Percentiles rank a stretch among this genome's conserved stretches.
Conservation (phyloP, 2,797 vertebrate genomes). For the Acanthiza pusilla region DNA sequence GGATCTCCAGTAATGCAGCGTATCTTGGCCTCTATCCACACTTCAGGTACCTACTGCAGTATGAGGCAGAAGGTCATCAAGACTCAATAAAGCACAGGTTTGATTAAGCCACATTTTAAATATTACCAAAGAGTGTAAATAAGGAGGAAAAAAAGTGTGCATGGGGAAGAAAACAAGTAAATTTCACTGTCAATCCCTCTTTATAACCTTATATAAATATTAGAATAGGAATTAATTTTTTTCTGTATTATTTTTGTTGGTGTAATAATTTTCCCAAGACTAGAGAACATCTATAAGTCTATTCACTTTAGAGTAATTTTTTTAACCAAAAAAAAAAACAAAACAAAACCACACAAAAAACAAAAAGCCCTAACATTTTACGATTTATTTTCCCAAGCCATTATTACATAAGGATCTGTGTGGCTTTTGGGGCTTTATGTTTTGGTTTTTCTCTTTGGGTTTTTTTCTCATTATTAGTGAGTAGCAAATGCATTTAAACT, state of each 20-base stretch:
- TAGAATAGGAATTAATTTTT: background rate
- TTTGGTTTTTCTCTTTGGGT: background rate
- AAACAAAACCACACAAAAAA: too few relatives aligned
- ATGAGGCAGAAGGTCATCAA: background rate
- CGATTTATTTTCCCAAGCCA: background rate
- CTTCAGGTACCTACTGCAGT: background rate
- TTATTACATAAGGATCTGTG: background rate
- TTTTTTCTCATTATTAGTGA: background rate
- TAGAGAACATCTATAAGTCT: background rate
- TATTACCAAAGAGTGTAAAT: background rate
- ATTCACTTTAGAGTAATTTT: background rate
- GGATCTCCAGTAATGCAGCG: background rate
- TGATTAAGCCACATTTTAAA: background rate
- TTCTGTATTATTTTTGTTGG: background rate
- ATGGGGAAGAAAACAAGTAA: background rate
- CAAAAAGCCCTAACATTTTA: background rate
- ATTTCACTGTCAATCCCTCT: background rate
- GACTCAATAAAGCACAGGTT: background rate
- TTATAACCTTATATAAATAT: background rate
- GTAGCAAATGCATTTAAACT: background rate
- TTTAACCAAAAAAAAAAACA: background rate
- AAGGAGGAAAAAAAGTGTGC: background rate
- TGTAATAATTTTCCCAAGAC: background rate
- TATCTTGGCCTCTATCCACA: background rate
- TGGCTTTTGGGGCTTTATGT: background rate